Conservation (phyloP, 2,888 invertebrate genomes). For the Nasonovia ribisnigri region DNA sequence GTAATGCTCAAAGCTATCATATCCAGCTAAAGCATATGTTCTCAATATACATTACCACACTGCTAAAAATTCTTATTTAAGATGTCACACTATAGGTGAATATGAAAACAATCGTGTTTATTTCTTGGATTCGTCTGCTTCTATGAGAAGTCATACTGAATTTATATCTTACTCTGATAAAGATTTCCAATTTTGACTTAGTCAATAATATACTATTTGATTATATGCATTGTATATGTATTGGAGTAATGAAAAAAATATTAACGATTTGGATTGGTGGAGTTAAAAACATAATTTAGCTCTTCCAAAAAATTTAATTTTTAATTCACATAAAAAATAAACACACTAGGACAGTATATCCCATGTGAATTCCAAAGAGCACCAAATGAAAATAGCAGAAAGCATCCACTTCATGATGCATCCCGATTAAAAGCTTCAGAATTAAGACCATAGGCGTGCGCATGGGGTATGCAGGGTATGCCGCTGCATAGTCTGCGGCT, state of each 20-base stretch:
- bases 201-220: conserved; percentile 68
- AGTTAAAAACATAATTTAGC: conserved; percentile 55
- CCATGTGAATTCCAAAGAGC: conserved; percentile 5
- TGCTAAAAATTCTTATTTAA: conserved; percentile 66
- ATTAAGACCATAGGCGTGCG: too few relatives aligned
- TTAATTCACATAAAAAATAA: background rate
- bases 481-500: too few relatives aligned
- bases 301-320: conserved; percentile 6
- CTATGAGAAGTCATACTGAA: conserved; percentile 62
- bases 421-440: background rate
- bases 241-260: conserved; percentile 69
- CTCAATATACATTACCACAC: conserved; percentile 57
- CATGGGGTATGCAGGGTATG: too few relatives aligned
- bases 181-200: conserved; percentile 68
- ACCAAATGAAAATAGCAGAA: conserved; percentile 6
- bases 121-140: conserved; percentile 34
- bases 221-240: conserved; percentile 69
- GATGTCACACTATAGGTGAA: conserved; percentile 66
- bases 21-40: conserved; percentile 58
- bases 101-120: conserved; percentile 63
- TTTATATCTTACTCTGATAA: conserved; percentile 62
- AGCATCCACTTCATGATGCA: background rate
- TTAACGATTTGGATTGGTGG: conserved; percentile 67
- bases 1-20: conserved; percentile 34
- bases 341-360: background rate